Percentiles rank a stretch among this genome's conserved stretches.
phyloP scores from a whole-genome alignment of 1,140 invertebrate species.

The Vollenhovia emeryi region DNA sequence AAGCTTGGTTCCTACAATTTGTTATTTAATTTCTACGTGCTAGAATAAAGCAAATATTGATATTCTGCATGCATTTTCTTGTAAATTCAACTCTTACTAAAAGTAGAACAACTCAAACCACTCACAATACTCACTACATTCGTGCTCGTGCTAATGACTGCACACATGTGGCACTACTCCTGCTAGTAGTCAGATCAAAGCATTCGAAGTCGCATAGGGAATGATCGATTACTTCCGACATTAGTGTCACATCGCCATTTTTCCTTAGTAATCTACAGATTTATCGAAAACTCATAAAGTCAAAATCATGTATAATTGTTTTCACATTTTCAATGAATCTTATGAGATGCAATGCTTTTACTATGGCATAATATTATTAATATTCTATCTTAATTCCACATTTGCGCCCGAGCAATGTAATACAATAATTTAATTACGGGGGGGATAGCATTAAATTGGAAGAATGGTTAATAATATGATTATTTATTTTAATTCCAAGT shows the following conservation, averaged over 20 bases:
- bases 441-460: neutral
- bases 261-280: neutral
- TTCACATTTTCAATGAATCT: neutral
- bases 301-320: neutral
- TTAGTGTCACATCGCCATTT: neutral
- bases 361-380: neutral
- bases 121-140: neutral
- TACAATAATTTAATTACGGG: conserved; percentile 5
- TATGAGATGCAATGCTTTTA: neutral
- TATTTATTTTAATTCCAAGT: neutral
- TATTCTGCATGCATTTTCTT: neutral
- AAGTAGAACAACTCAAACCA: neutral
- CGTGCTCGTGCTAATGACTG: conserved; percentile 8
- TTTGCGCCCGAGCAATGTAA: neutral
- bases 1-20: neutral
- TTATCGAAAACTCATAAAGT: neutral
- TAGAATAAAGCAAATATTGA: neutral
- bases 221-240: conserved; percentile 30
- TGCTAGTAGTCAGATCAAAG: neutral
- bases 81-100: neutral
- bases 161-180: conserved; percentile 1
- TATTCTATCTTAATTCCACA: neutral
- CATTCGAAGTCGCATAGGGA: neutral
- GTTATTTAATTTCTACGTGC: neutral
- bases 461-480: neutral